These are phyloP conservation scores for Phortica okadai DNA, from an alignment of 2,888 invertebrate species.

Conservation along the genomic window DNA sequence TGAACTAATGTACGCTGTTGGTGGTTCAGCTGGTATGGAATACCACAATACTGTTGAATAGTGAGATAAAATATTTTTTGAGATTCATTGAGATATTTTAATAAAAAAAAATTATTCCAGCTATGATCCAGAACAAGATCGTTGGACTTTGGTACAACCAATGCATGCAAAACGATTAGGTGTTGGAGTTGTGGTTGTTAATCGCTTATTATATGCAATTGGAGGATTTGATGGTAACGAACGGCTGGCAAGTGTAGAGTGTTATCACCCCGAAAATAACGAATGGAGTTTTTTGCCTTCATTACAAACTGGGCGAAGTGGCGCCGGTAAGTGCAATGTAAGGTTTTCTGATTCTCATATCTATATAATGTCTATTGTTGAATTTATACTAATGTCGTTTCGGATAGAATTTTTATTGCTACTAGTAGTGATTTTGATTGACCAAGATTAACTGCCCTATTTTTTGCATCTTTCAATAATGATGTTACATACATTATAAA, in stretches of 20 bases:
- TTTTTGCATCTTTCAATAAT: too few species aligned
- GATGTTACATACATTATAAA: too few species aligned
- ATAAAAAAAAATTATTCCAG: slow-evolving; percentile 75
- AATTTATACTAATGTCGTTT: too few species aligned
- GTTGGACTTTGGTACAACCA: slow-evolving; percentile 86
- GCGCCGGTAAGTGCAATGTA: slow-evolving; percentile 82
- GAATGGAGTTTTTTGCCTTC: slow-evolving; percentile 89
- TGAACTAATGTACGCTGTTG: slow-evolving; percentile 92
- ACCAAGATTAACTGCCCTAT: too few species aligned
- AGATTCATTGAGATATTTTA: background rate
- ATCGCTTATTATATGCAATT: slow-evolving; percentile 87
- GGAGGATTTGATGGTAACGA: slow-evolving; percentile 92
- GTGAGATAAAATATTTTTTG: slow-evolving; percentile 77
- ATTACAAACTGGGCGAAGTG: slow-evolving; percentile 88
- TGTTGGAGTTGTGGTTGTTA: slow-evolving; percentile 86
- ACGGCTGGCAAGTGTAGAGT: slow-evolving; percentile 88
- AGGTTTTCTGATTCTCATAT: too few species aligned
- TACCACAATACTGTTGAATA: slow-evolving; percentile 94
- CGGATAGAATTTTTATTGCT: too few species aligned
- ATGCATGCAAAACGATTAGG: slow-evolving; percentile 89
- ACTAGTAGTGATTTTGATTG: too few species aligned
- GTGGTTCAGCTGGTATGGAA: slow-evolving; percentile 90
- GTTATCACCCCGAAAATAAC: slow-evolving; percentile 95
- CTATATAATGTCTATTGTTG: too few species aligned
- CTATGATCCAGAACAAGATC: slow-evolving; percentile 90